These are phyloP conservation scores for Drosophila burlai DNA, from an alignment of 1,140 invertebrate genomes.

Conservation along the genomic window DNA sequence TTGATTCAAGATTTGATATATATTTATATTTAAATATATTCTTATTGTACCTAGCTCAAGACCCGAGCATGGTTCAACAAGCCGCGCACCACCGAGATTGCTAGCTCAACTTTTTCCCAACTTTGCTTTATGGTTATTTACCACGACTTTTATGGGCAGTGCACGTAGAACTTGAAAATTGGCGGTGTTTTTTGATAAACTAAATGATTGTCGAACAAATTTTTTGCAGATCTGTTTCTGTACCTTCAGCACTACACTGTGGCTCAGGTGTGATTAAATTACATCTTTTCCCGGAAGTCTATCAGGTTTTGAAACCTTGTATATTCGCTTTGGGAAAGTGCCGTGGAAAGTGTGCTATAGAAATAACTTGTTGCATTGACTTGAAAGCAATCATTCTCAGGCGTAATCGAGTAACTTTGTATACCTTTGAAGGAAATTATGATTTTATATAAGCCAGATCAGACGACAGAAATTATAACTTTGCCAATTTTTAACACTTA, in stretches of 20 bases:
- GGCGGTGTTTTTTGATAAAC: slow-evolving; percentile 1
- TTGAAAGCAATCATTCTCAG: not conserved
- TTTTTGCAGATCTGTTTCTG: not conserved
- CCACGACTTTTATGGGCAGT: slow-evolving; percentile 11
- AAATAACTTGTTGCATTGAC: not conserved
- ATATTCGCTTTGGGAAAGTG: too few species aligned
- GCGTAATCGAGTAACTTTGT: not conserved
- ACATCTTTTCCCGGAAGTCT: not conserved
- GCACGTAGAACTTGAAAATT: slow-evolving; percentile 13
- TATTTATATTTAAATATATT: too few species aligned
- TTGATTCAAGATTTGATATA: too few species aligned
- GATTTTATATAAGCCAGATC: too few species aligned
- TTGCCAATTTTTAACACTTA: too few species aligned
- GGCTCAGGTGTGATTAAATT: slow-evolving; percentile 20
- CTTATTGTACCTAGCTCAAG: too few species aligned
- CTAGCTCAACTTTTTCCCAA: not conserved
- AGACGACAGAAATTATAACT: too few species aligned
- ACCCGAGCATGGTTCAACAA: not conserved
- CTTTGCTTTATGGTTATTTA: slow-evolving; percentile 34
- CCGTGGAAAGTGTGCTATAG: not conserved
- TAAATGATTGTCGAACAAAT: slow-evolving; percentile 9
- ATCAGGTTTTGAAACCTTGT: too few species aligned
- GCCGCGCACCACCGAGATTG: not conserved
- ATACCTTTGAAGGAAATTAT: too few species aligned
- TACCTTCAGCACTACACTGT: not conserved